Percentiles rank a stretch among this genome's conserved stretches.
These are phyloP conservation scores for Gallinago nigripennis DNA, from an alignment of 2,797 vertebrate genomes.

Conservation along the genomic window DNA sequence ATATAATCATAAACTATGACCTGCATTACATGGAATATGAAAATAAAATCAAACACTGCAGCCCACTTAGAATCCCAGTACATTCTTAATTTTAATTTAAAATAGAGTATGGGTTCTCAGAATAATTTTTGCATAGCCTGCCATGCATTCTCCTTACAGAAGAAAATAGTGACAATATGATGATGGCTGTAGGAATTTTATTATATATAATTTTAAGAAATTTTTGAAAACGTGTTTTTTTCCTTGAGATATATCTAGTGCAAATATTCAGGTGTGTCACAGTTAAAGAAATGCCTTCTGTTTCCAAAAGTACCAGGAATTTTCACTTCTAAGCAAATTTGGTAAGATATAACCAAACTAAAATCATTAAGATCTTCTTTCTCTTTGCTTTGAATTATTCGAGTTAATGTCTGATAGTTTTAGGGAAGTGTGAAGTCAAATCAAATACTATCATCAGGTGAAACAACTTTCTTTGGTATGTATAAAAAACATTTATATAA, in stretches of 20 bases:
- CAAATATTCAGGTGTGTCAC: background rate
- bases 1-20: background rate
- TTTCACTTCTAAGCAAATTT: background rate
- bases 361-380: background rate
- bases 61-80: background rate
- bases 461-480: background rate
- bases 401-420: background rate
- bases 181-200: background rate
- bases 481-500: background rate
- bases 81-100: background rate
- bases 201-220: background rate
- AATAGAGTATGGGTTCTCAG: background rate
- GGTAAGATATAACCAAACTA: background rate
- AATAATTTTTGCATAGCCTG: background rate
- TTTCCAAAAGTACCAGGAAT: background rate
- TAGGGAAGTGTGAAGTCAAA: background rate
- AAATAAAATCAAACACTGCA: background rate
- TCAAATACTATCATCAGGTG: background rate
- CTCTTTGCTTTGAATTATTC: background rate
- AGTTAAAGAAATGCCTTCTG: background rate
- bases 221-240: accelerated
- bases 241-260: background rate
- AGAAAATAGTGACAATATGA: background rate
- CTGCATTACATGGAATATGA: background rate
- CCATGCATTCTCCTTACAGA: background rate